phyloP scores from a whole-genome alignment of 1,140 invertebrate species.

The Euborellia annulipes region DNA sequence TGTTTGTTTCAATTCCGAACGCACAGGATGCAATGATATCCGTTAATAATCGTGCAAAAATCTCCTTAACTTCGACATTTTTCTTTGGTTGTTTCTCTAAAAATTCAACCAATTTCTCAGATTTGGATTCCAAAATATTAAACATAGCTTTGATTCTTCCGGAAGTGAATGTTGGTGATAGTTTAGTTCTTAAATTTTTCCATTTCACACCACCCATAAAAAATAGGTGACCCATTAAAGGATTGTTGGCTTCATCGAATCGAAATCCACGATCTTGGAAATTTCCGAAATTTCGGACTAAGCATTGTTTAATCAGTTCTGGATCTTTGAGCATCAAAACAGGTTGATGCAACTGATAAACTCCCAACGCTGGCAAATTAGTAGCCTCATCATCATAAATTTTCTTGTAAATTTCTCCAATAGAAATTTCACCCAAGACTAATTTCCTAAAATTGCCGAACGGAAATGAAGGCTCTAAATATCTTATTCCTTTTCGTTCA shows the following conservation, averaged over 20 bases:
- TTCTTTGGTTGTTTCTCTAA: neutral
- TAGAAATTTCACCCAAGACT: constrained; percentile 9
- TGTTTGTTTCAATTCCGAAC: constrained; percentile 23
- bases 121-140: neutral
- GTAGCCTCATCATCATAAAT: constrained; percentile 14
- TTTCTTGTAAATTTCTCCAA: constrained; percentile 11
- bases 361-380: constrained; percentile 18
- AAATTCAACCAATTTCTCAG: neutral
- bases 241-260: constrained; percentile 30
- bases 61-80: constrained; percentile 3
- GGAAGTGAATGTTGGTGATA: constrained; percentile 31
- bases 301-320: constrained; percentile 38
- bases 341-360: constrained; percentile 25
- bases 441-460: constrained; percentile 22
- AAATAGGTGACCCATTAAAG: constrained; percentile 16
- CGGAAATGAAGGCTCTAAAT: constrained; percentile 18
- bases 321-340: constrained; percentile 34
- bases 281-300: constrained; percentile 38
- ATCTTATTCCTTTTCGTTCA: constrained; percentile 26
- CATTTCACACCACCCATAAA: constrained; percentile 21
- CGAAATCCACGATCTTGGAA: constrained; percentile 32
- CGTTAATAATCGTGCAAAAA: constrained; percentile 8
- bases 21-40: constrained; percentile 22
- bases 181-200: constrained; percentile 27
- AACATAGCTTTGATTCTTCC: constrained; percentile 29